Evolutionary conservation across 2,797 vertebrate genomes (phyloP), one percentile per base, ranked within the genome.

Genomic region (Gallinago nigripennis): DNA sequence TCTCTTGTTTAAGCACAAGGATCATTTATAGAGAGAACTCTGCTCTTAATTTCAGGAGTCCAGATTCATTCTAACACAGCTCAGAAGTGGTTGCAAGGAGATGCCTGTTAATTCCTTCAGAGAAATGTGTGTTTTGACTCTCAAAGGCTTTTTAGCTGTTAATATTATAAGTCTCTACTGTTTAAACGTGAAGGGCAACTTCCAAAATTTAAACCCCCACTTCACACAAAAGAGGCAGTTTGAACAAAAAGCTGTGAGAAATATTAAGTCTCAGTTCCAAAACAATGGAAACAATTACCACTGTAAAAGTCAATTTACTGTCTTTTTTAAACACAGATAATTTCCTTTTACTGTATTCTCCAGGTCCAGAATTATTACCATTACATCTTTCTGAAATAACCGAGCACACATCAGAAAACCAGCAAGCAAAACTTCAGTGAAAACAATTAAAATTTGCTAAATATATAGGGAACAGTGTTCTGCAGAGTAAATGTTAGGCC

Each of bases 191-290:
- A 86, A 73, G 12, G 43, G 20, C 2, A 28, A 43, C 39, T 76
- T 83, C 13, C 57, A 60, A 86, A 91, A 83, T 63, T 23, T 45
- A 7, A 91, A 65, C 16, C 15, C 8, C 7, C 28, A 65, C 20
- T 68, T 48, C 3, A 7, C 21, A 79, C 31, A 28, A 28, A 90
- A 94, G 23, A 56, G 14, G 30, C 10, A 80, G n/a, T 35, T 15
- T n/a, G n/a, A 91, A 83, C 9, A 88, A 90, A 84, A 81, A 81
- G 30, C n/a, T 63, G 19, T 28, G 39, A 95, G 30, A 88, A 91
- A 80, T 41, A 82, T 0, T 5, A 35, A 39, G 51, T 64, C n/a
- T 64, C 18, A 46, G 43, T 31, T 86, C 41, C 41, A 72, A 88
- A 93, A 60, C 46, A 76, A 7, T 10, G 16, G 37, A 84, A 90